Conservation (phyloP, 2,888 invertebrate species). For the Cosmopolites sordidus region DNA sequence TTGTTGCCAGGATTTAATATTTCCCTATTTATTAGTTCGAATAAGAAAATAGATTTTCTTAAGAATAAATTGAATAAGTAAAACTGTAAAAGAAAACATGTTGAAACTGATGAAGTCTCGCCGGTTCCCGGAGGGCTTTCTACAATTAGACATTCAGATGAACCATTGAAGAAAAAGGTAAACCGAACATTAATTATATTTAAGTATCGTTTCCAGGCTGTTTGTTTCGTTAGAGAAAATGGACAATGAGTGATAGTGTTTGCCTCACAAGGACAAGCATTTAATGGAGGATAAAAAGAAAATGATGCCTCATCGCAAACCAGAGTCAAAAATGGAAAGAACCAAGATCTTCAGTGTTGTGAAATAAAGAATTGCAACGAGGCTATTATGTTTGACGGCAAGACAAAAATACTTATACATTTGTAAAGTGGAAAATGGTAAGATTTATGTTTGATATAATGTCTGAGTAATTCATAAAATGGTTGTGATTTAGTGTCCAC, state of each 20-base stretch:
- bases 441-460: conserved; percentile 38
- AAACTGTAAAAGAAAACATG: conserved; percentile 31
- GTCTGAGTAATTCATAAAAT: neutral
- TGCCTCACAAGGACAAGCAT: conserved; percentile 89
- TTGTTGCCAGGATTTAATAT: too few species aligned
- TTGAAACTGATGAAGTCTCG: conserved; percentile 7
- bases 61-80: conserved; percentile 30
- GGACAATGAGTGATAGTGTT: conserved; percentile 92
- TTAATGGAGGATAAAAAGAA: conserved; percentile 91
- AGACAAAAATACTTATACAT: conserved; percentile 90
- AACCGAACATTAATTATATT: conserved; percentile 18
- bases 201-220: too few species aligned
- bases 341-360: conserved; percentile 83
- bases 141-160: conserved; percentile 66
- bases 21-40: too few species aligned
- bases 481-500: conserved; percentile 76
- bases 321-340: conserved; percentile 92
- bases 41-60: too few species aligned
- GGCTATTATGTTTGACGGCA: conserved; percentile 89
- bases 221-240: conserved; percentile 57
- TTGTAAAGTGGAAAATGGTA: conserved; percentile 91
- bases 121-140: conserved; percentile 50
- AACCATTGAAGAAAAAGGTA: conserved; percentile 68
- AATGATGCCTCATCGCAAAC: conserved; percentile 89
- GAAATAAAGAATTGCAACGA: conserved; percentile 98